phyloP scores from a whole-genome alignment of 2,797 vertebrate genomes.

The Choloepus didactylus region DNA sequence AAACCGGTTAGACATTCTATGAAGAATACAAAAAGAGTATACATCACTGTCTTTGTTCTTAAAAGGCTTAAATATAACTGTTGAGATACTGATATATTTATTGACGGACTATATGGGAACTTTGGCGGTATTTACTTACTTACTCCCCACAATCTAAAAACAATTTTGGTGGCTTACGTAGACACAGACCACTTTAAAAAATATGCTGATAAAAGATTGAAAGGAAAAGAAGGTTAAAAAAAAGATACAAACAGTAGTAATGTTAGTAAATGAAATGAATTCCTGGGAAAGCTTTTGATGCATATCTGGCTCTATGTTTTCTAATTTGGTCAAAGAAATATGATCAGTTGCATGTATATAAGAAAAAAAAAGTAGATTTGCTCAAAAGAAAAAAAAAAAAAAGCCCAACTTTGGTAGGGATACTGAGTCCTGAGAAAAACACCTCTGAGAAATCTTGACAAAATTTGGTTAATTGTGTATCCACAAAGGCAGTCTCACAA shows the following conservation, averaged over 20 bases:
- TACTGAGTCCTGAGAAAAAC: not conserved
- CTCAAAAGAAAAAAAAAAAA: not conserved
- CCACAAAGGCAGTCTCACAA: not conserved
- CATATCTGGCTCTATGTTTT: not conserved
- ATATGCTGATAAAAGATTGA: not conserved
- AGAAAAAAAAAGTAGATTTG: not conserved
- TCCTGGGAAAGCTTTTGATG: not conserved
- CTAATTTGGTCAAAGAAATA: conserved; percentile 7
- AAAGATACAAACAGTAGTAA: not conserved
- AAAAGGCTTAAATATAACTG: not conserved
- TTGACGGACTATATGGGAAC: no score
- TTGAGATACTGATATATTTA: no score
- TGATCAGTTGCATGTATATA: not conserved
- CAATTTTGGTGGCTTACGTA: not conserved
- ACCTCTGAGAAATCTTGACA: not conserved
- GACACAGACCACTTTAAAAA: not conserved
- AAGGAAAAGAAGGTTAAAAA: not conserved
- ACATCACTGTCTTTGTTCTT: not conserved
- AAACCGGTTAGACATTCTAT: not conserved
- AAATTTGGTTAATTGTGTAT: not conserved
- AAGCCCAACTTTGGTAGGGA: not conserved
- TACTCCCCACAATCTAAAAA: not conserved
- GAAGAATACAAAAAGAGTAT: not conserved
- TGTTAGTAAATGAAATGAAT: not conserved
- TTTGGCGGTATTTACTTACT: not conserved